Evolutionary conservation across 2,797 vertebrate genomes (phyloP).

Genomic region (Pogonophryne albipinna): DNA sequence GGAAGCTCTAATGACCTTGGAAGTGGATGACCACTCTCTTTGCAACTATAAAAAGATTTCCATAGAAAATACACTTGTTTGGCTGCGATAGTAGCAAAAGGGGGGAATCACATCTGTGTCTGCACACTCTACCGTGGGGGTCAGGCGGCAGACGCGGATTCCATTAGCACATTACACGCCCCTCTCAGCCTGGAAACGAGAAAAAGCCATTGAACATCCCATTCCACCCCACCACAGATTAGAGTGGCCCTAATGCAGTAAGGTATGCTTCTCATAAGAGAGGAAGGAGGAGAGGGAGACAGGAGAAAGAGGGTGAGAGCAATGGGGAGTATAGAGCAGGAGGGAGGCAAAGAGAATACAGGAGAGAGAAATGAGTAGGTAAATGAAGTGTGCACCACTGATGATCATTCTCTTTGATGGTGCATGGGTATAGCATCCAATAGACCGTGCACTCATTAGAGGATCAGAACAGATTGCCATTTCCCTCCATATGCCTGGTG

Average conservation of each 20-base stretch:
- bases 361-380: conserved; percentile 62
- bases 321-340: conserved; percentile 14
- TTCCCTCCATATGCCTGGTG: conserved; percentile 25
- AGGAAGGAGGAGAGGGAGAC: conserved; percentile 7
- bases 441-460: conserved; percentile 57
- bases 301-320: conserved; percentile 27
- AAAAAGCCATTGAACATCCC: conserved; percentile 75
- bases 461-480: conserved; percentile 30
- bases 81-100: conserved; percentile 32
- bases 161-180: conserved; percentile 82
- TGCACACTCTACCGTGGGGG: conserved; percentile 52
- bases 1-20: conserved; percentile 43
- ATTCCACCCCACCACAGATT: conserved; percentile 70
- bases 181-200: conserved; percentile 70
- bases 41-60: conserved; percentile 70
- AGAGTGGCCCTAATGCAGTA: conserved; percentile 67
- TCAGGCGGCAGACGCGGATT: conserved; percentile 69
- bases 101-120: conserved; percentile 45
- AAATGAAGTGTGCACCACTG: conserved; percentile 68
- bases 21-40: conserved; percentile 40
- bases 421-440: conserved; percentile 42
- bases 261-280: conserved; percentile 54
- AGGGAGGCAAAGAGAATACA: conserved; percentile 50
- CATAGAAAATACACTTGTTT: conserved; percentile 53
- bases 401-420: conserved; percentile 75